phyloP scores from a whole-genome alignment of 92 coral and sea anemone genomes.

The Bergia sp. region DNA sequence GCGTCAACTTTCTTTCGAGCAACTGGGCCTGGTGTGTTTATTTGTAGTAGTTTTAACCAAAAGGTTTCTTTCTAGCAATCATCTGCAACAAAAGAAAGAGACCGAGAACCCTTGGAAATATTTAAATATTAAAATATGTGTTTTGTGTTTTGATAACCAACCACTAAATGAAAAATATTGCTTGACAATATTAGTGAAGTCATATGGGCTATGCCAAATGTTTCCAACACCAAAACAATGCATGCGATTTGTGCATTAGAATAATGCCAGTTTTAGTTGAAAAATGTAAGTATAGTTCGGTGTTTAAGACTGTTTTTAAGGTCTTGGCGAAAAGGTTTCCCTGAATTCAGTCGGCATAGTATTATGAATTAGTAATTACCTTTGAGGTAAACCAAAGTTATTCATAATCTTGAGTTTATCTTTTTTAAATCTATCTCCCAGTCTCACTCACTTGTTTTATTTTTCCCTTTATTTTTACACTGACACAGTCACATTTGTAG shows the following conservation, averaged over 20 bases:
- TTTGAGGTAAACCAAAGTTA: neutral
- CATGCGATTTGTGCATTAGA: neutral
- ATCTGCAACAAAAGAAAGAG: neutral
- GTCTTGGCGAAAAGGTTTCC: neutral
- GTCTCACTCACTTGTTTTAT: neutral
- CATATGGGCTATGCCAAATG: no score
- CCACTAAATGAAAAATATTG: neutral
- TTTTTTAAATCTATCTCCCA: no score
- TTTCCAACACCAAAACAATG: neutral
- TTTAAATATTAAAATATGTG: no score
- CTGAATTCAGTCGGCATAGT: neutral
- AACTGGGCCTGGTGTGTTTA: neutral
- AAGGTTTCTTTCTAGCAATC: neutral
- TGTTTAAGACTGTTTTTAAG: neutral
- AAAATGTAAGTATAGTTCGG: neutral
- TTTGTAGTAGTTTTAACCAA: neutral
- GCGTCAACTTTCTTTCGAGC: neutral
- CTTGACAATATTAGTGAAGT: neutral
- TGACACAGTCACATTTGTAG: neutral
- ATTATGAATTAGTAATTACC: neutral
- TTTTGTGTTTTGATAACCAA: neutral
- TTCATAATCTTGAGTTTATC: neutral
- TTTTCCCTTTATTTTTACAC: neutral
- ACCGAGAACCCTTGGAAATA: neutral
- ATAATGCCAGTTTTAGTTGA: neutral